Base-by-base conservation (phyloP, 2,888 invertebrate species). In the Hirudinaria manillensis region DNA sequence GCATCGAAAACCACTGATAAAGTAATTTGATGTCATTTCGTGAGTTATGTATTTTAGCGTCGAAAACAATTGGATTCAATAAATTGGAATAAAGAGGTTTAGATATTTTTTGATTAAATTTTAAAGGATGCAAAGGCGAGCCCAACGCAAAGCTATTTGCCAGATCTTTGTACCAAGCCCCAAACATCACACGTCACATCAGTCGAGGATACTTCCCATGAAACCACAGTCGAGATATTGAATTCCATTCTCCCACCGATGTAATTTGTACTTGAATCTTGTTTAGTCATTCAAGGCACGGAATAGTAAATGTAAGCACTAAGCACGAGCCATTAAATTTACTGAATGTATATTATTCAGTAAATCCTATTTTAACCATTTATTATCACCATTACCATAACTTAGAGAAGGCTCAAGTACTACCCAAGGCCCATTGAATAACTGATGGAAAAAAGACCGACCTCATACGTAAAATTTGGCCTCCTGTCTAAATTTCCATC, bases 191-290 rank as follows among this genome's bases (percentile, higher is more conserved):
- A 82, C 55, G n/a, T 53, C 16, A 6, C 68, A 13, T 67, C 71
- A 2, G 84, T 84, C 78, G 82, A 83, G 7, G 84, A 84, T 78
- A 81, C 82, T 36, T 83, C 84, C 24, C 86, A 86, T 79, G 94
- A 95, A 86, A 94, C 95, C 86, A 93, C 93, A 21, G 93, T 93
- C 84, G 95, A 96, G 85, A 93, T 96, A 80, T 87, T 97, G 2
- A 94, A 96, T 86, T 91, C 92, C 27, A 95, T 96, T 82, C 87
- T 96, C 78, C 95, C 96, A 7, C 95, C 96, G 1, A 91, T 83
- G 85, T 84, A 80, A 78, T 38, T 70, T 55, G 27, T 65, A 32
- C 29, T 13, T 24, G 27, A 36, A 34, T 61, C 19, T 4, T n/a
- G 29, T n/a, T 24, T 70, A 32, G 24, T 6, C 29, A 65, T 6